phyloP scores from a whole-genome alignment of 2,113 vertebrate genomes.

The Pogonocichla stellata region DNA sequence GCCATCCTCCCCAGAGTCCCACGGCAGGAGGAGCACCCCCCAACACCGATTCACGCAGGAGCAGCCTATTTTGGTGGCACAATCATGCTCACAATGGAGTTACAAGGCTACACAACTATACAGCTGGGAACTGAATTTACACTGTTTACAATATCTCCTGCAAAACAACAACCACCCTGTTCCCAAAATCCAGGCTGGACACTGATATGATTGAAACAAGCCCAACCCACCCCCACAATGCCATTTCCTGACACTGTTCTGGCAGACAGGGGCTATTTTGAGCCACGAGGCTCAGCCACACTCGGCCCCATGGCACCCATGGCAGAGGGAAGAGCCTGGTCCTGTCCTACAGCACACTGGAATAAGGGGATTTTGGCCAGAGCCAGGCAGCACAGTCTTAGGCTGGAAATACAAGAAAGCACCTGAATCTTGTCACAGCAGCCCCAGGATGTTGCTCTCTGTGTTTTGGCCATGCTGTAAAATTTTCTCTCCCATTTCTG shows the following conservation, averaged over 20 bases:
- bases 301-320: neutral
- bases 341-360: neutral
- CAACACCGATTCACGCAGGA: neutral
- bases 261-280: neutral
- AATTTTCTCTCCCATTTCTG: neutral
- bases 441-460: rapidly evolving
- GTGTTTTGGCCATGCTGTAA: neutral
- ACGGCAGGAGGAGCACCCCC: neutral
- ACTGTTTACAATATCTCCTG: conserved; percentile 56
- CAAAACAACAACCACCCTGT: conserved; percentile 33
- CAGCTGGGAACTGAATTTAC: conserved; percentile 1
- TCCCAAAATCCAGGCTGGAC: conserved; percentile 39
- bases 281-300: neutral
- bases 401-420: rapidly evolving
- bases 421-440: neutral
- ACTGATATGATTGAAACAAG: neutral
- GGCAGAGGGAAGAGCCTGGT: neutral
- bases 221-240: neutral
- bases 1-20: neutral
- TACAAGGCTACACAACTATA: conserved; percentile 42
- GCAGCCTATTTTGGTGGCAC: neutral
- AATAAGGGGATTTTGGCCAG: neutral
- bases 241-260: conserved; percentile 27
- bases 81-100: conserved; percentile 29
- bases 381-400: neutral